A percentile compares a stretch with the other conserved stretches of the same genome.
phyloP scores from a whole-genome alignment of 1,140 invertebrate species.

The Drosophila arawakana region DNA sequence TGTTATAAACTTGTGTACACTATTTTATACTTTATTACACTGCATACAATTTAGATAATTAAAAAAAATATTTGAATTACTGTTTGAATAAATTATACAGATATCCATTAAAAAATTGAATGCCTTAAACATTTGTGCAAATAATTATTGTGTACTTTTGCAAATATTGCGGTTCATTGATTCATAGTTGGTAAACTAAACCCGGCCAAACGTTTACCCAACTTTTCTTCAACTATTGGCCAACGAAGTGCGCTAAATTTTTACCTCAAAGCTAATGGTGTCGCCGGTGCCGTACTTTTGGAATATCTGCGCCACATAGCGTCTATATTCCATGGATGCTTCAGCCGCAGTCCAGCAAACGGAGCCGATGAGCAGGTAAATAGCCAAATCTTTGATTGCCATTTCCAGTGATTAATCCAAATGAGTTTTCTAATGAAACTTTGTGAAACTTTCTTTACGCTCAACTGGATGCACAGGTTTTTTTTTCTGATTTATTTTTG shows the following conservation, averaged over 20 bases:
- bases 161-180: constrained; percentile 4
- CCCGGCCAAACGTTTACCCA: not conserved
- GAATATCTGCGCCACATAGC: constrained; percentile 85
- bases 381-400: constrained; percentile 33
- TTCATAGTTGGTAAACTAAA: not conserved
- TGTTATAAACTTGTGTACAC: no score
- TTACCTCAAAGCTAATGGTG: constrained; percentile 87
- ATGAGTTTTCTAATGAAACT: constrained; percentile 5
- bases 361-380: constrained; percentile 33
- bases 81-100: no score
- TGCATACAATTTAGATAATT: no score
- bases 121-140: no score
- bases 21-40: no score
- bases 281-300: constrained; percentile 87
- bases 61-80: no score
- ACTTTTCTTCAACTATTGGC: not conserved
- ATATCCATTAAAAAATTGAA: no score
- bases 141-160: not conserved
- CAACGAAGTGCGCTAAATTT: not conserved
- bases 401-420: constrained; percentile 38
- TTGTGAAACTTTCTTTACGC: constrained; percentile 12
- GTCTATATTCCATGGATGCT: constrained; percentile 74
- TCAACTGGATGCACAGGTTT: constrained; percentile 8
- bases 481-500: not conserved
- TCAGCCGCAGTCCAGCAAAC: constrained; percentile 4